Percentiles rank a stretch among this genome's conserved stretches.
phyloP scores from a whole-genome alignment of 2,797 vertebrate species.

The Smutsia gigantea region DNA sequence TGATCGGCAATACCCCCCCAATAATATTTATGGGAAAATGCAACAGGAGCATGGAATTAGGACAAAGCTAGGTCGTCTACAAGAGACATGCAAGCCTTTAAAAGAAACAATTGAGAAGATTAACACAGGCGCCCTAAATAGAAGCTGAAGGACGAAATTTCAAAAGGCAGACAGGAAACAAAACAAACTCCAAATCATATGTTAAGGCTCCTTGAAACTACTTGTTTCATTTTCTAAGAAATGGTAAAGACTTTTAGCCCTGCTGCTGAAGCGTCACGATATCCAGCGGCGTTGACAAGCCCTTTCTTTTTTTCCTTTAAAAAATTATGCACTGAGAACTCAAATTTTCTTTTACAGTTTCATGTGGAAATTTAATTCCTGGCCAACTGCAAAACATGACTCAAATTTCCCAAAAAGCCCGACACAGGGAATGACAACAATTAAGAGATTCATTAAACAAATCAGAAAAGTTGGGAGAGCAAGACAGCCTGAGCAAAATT shows the following conservation, averaged over 20 bases:
- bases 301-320: not conserved
- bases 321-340: not conserved
- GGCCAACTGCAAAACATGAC: not conserved
- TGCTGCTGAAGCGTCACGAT: not conserved
- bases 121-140: not conserved
- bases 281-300: not conserved
- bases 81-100: not conserved
- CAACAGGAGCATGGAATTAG: not conserved
- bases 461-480: not conserved
- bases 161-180: constrained; percentile 10
- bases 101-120: not conserved
- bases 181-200: not conserved
- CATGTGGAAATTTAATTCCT: constrained; percentile 29
- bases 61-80: not conserved
- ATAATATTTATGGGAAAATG: not conserved
- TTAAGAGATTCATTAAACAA: not conserved
- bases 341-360: not conserved
- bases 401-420: not conserved
- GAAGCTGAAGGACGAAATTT: not conserved
- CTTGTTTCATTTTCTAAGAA: not conserved
- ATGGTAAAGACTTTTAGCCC: not conserved
- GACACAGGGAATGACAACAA: not conserved
- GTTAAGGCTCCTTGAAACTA: not conserved
- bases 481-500: not conserved
- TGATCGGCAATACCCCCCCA: not conserved